Conservation (phyloP, 1,140 invertebrate genomes). For the Bactericera cockerelli region DNA sequence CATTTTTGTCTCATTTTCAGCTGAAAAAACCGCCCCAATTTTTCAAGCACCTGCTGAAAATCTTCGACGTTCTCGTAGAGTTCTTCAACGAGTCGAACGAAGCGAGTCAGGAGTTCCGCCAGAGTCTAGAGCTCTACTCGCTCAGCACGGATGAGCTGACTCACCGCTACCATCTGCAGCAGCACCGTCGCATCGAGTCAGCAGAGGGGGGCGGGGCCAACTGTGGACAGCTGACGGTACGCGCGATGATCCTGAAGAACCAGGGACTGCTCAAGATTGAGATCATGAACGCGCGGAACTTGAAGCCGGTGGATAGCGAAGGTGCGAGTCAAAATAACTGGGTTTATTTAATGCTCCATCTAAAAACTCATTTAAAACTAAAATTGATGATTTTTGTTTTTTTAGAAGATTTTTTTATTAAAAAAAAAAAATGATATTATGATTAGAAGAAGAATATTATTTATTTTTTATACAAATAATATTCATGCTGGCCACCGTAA, state of each 20-base stretch:
- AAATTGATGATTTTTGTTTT: no score
- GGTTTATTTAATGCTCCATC: no score
- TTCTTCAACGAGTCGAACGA: conserved; percentile 8
- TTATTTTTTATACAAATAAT: no score
- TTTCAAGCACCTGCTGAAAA: conserved; percentile 5
- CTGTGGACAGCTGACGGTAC: conserved; percentile 47
- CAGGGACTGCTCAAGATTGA: conserved; percentile 42
- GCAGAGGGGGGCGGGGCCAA: neutral
- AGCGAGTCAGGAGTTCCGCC: neutral
- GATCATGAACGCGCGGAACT: conserved; percentile 77
- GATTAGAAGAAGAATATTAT: no score
- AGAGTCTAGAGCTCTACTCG: neutral
- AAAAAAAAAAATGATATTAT: no score
- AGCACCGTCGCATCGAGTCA: neutral
- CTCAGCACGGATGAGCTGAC: conserved; percentile 3
- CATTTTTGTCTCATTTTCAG: neutral
- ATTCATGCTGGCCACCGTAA: no score
- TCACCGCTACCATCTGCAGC: neutral
- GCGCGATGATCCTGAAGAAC: conserved; percentile 39
- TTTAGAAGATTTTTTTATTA: no score
- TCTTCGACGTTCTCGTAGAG: neutral
- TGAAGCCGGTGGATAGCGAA: conserved; percentile 72
- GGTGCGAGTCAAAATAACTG: no score
- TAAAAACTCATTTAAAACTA: no score
- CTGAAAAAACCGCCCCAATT: conserved; percentile 1